Evolutionary conservation across 2,888 invertebrate genomes (phyloP), one percentile per base, ranked within the genome.

Genomic region (Actias luna): DNA sequence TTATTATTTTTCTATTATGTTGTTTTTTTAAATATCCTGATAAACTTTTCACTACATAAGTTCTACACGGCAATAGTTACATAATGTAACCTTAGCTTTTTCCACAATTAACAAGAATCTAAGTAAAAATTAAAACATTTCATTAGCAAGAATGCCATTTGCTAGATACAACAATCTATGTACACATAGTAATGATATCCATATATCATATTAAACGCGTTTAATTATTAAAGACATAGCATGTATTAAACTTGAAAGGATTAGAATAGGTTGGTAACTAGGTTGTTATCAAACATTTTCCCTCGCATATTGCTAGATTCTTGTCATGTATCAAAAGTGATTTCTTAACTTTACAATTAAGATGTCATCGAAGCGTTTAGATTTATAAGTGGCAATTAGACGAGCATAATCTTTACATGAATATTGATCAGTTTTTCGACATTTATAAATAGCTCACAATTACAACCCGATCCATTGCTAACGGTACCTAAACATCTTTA

Each of bases 381-480:
- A 90, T 91, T 89, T 88, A 89, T 89, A 84, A 79, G 83, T 79
- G 82, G 88, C 87, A 89, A 90, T 91, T 88, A 91, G 84, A 84
- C 77, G 76, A 74, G 77, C 78, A 84, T 85, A 88, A 87, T 89
- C 82, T 83, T 73, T 73, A 84, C 87, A 86, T 88, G 87, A 89
- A 89, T 89, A 89, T 88, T 89, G 84, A 90, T 85, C 80, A 79
- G 78, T 66, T 67, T 68, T 74, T 75, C 75, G 85, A 88, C 84
- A 84, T 85, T 85, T 83, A 85, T 80, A 85, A 87, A 85, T 80
- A 82, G 80, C 82, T 80, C 79, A 83, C 83, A 85, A 87, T 87
- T 84, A 85, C 76, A 77, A 71, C 73, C 68, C 69, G 69, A 70
- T 70, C 70, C 71, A 70, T 69, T 67, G 72, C 70, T 84, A 85